Conservation (phyloP, 2,113 vertebrate species). For the Salvelinus fontinalis region DNA sequence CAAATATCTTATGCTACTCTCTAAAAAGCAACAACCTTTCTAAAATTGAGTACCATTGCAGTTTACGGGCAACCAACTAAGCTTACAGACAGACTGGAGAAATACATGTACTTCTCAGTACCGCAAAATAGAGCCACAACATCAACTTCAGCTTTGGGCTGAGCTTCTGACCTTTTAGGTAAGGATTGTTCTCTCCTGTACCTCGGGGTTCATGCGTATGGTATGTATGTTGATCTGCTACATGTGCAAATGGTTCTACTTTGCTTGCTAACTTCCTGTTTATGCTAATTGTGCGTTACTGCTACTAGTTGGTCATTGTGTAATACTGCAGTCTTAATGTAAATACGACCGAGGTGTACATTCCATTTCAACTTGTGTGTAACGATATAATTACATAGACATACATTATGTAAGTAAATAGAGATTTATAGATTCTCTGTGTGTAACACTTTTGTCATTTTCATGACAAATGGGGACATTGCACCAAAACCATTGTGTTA, state of each 20-base stretch:
- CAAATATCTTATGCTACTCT: slow-evolving; percentile 14
- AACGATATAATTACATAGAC: not conserved
- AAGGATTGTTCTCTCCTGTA: slow-evolving; percentile 15
- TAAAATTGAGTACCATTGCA: slow-evolving; percentile 4
- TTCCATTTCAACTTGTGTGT: not conserved
- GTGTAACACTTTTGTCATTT: not conserved
- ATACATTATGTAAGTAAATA: slow-evolving; percentile 14
- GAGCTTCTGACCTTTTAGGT: slow-evolving; percentile 27
- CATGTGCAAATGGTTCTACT: slow-evolving; percentile 51
- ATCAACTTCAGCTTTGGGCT: slow-evolving; percentile 35
- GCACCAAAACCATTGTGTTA: slow-evolving; percentile 2
- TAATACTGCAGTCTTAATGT: slow-evolving; percentile 38
- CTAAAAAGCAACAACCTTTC: slow-evolving; percentile 51
- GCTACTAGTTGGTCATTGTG: slow-evolving; percentile 15
- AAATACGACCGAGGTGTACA: slow-evolving; percentile 29
- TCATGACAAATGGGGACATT: too few species aligned
- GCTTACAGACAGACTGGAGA: slow-evolving; percentile 39
- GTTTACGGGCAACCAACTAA: slow-evolving; percentile 30
- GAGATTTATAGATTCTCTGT: slow-evolving; percentile 4
- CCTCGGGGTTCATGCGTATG: not conserved
- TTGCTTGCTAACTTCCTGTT: slow-evolving; percentile 26
- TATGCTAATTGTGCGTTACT: slow-evolving; percentile 20
- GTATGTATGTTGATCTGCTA: not conserved
- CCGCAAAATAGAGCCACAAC: slow-evolving; percentile 36
- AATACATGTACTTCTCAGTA: not conserved